Evolutionary conservation across 2,113 vertebrate species (phyloP), one percentile per base, ranked within the genome.

Genomic region (Anoplopoma fimbria): DNA sequence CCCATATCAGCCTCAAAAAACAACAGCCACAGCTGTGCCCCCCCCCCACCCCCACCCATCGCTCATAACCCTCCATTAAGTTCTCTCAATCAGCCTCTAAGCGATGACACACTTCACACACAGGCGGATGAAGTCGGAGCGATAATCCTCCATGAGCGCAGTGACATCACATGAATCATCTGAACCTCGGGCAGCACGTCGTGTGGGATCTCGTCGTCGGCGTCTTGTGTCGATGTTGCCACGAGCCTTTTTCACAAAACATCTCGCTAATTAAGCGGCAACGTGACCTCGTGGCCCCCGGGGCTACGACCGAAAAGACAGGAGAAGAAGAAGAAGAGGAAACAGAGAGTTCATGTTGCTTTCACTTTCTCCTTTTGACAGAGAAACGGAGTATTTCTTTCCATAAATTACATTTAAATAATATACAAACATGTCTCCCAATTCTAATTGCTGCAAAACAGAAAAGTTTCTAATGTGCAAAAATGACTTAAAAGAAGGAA

Each of bases 211-310:
- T 51, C 10, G 27, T 86, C 86, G 53, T 15, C 27, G 51, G 9
- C 29, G 57, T 40, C 79, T 75, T 73, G 77, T 75, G 65, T 65
- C 63, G 27, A 42, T 21, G 79, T 72, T 33, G 84, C 89, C 84
- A 1, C 60, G n/a, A 75, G 89, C 79, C n/a, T 34, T 25, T 71
- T 79, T 4, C 65, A 49, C n/a, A n/a, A n/a, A 77, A 69, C 63
- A 27, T 75, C 6, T 58, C 29, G n/a, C 79, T 89, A 85, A 91
- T 91, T 79, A 87, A 91, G 76, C 29, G n/a, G 40, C 69, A 65
- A 40, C 34, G 29, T 86, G 88, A 92, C 88, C 86, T 83, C 62
- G 75, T 45, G 82, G 76, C 85, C 80, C 64, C 23, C 1, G 29
- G 29, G 85, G 88, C 77, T 21, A 45, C 9, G 57, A 80, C 82